Evolutionary conservation across 2,113 vertebrate genomes (phyloP), one percentile per base, ranked within the genome.

Genomic region (Anoura caudifer): DNA sequence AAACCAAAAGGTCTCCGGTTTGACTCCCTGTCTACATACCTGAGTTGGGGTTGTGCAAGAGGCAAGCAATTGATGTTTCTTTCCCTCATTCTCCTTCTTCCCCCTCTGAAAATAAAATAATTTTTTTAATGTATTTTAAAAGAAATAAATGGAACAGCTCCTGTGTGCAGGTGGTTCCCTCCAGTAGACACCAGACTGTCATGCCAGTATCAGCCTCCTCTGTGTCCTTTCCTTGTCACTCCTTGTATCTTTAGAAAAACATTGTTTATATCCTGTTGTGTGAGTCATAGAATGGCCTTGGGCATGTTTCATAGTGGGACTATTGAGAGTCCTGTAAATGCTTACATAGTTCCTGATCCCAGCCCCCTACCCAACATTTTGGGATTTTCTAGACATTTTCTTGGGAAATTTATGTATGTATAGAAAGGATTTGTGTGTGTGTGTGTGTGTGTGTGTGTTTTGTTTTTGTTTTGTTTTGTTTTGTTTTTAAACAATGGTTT

Each of bases 291-390:
- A 38, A 33, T 73, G 36, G 17, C 28, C 3, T 45, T 20, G 20
- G 16, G 43, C 19, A 3, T 17, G 3, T 36, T 47, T 85, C 45
- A 14, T 15, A 3, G 12, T 13, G 16, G 38, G 76, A 52, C 36
- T 13, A 1, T 43, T 7, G 26, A 6, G 19, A 26, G 7, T 76
- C 9, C 26, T 36, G 0, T 67, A n/a, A 5, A 9, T 12, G 16
- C 52, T 24, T 0, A 17, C 19, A 9, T 31, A 36, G 36, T 50
- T 87, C 9, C 24, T 59, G 31, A 9, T 56, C 17, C 22, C n/a
- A n/a, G 5, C 31, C 0, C 1, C 17, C 3, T 12, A 5, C 24
- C 3, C 17, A 61, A 6, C 11, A 3, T 67, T 81, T 41, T 63
- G 22, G 16, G 36, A 24, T 76, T 63, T 33, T 8, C 36, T 38